Evolutionary conservation across 2,888 invertebrate genomes (phyloP).

Genomic region (Amiota minor): DNA sequence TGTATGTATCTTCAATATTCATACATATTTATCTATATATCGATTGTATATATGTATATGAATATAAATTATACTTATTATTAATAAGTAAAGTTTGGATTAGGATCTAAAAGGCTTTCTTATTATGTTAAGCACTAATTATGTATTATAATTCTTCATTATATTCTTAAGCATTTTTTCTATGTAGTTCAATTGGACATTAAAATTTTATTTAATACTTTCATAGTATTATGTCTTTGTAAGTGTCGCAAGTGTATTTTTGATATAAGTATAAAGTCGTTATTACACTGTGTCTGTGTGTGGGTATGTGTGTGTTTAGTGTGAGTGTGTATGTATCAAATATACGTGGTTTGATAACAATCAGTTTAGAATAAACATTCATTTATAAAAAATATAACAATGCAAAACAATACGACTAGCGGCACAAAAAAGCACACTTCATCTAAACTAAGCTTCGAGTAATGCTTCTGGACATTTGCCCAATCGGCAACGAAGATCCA

Average conservation of each 20-base stretch:
- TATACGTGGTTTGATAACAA: conserved; percentile 10
- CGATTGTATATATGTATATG: too few relatives aligned
- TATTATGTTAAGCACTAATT: too few relatives aligned
- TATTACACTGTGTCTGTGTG: neutral
- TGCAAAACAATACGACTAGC: conserved; percentile 59
- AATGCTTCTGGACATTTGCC: conserved; percentile 17
- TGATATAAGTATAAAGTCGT: too few relatives aligned
- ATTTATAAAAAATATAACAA: conserved; percentile 61
- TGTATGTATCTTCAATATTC: too few relatives aligned
- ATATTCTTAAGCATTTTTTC: neutral
- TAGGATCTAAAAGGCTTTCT: too few relatives aligned
- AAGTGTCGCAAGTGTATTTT: neutral
- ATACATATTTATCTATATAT: too few relatives aligned
- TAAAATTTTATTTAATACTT: conserved; percentile 1
- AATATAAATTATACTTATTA: too few relatives aligned
- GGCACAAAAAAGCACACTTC: conserved; percentile 59
- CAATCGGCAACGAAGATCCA: conserved; percentile 41
- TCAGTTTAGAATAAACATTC: conserved; percentile 58
- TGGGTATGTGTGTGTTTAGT: neutral
- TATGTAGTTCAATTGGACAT: neutral
- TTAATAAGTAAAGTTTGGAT: too few relatives aligned
- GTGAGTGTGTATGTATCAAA: conserved; percentile 2
- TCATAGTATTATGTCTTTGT: neutral
- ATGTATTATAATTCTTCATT: too few relatives aligned
- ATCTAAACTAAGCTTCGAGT: conserved; percentile 51